Evolutionary conservation across 2,113 vertebrate genomes (phyloP).

Genomic region (Microtus pennsylvanicus): DNA sequence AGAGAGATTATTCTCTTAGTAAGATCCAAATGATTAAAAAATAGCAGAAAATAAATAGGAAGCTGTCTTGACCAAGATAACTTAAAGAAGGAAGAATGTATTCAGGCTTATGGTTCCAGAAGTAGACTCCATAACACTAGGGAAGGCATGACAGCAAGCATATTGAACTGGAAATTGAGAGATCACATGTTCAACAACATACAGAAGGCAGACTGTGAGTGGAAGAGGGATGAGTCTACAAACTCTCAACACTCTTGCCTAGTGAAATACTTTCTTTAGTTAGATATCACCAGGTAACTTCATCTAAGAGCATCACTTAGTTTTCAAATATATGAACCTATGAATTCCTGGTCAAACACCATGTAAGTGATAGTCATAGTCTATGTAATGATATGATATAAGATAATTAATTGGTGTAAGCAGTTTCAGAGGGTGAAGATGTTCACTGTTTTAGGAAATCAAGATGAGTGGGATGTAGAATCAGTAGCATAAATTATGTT

Average conservation of each 20-base stretch:
- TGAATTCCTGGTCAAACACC: not conserved
- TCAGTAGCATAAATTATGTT: accelerated
- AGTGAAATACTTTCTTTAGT: not conserved
- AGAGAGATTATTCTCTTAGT: not conserved
- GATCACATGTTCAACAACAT: not conserved
- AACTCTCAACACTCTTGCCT: not conserved
- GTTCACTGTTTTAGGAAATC: not conserved
- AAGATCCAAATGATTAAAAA: not conserved
- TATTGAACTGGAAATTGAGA: not conserved
- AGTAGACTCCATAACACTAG: not conserved
- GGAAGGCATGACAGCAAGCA: not conserved
- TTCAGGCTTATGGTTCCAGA: not conserved
- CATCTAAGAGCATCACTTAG: not conserved
- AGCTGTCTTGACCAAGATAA: not conserved
- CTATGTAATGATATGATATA: not conserved
- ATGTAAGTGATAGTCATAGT: not conserved
- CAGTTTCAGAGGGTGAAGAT: accelerated
- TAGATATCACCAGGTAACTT: not conserved
- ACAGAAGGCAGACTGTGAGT: not conserved
- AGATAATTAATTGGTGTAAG: no score
- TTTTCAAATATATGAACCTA: not conserved
- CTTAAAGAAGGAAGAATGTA: not conserved
- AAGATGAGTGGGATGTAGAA: not conserved
- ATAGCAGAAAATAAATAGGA: not conserved
- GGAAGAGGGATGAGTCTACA: not conserved